Conservation (phyloP, 2,797 vertebrate genomes). For the Sebastes itinus region DNA sequence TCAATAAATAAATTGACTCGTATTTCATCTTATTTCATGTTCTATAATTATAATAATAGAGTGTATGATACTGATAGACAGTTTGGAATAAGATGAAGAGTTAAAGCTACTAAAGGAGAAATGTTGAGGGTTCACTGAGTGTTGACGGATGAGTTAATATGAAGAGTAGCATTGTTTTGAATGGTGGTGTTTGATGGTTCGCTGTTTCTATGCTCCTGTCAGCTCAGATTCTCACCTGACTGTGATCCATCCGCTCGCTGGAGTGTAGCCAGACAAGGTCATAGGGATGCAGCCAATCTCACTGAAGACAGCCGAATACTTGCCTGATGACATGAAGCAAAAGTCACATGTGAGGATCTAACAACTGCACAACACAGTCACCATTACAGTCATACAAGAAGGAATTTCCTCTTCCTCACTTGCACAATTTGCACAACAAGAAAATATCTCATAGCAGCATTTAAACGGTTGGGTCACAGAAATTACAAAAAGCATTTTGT, state of each 20-base stretch:
- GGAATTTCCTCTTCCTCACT: not conserved
- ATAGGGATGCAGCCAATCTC: constrained; percentile 66
- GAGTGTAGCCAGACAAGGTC: constrained; percentile 2
- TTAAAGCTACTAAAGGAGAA: not conserved
- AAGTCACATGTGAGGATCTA: not conserved
- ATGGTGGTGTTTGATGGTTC: not conserved
- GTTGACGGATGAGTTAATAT: not conserved
- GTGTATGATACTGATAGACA: not conserved
- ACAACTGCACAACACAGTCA: not conserved
- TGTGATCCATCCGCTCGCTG: constrained; percentile 40
- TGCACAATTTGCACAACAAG: not conserved
- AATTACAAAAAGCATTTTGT: not conserved
- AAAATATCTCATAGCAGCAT: not conserved
- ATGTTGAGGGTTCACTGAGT: not conserved
- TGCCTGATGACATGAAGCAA: constrained; percentile 29
- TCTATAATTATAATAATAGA: not conserved
- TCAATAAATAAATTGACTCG: not conserved
- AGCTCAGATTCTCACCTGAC: constrained; percentile 45
- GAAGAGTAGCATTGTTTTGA: not conserved
- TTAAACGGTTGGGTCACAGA: not conserved
- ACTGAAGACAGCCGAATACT: constrained; percentile 28
- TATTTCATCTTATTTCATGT: not conserved
- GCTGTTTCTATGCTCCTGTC: not conserved
- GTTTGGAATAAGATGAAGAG: not conserved
- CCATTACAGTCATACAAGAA: not conserved